Evolutionary conservation across 2,797 vertebrate genomes (phyloP), one percentile per base, ranked within the genome.

Genomic region (Tauraco hartlaubi): DNA sequence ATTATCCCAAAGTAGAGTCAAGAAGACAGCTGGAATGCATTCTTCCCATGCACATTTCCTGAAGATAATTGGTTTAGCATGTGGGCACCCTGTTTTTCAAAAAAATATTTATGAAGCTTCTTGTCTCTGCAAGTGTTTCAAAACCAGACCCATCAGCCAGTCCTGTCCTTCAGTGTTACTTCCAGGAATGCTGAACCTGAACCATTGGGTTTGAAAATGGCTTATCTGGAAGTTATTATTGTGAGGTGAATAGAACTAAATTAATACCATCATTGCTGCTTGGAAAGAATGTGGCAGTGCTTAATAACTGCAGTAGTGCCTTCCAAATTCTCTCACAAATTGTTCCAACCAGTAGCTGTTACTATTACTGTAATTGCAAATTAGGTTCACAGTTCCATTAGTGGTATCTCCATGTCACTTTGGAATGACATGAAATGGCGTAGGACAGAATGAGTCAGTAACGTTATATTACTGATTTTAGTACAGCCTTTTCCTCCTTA

Each of bases 341-440:
- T 63, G 66, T 96, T 93, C 63, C 92, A 97, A 93, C 48, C 73
- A 91, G 92, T 90, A 85, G 66, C 35, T 80, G 61, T 75, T 92
- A 79, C 58, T 88, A n/a, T 79, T 84, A 91, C 71, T 48, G 41
- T 92, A 93, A 96, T 41, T 95, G 91, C 82, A 79, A 84, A 73
- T 75, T 88, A 86, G 22, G 59, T 89, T 92, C 82, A 81, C 52
- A 51, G 35, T 51, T 85, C 39, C 64, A 88, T 95, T 96, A 86
- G 80, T 86, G 80, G 49, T 94, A 96, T 88, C 96, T 95, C 78
- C 95, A 68, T 94, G 62, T 90, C 81, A 85, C 37, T 95, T 92
- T 85, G 66, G 51, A 92, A 94, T 71, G 48, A 88, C 83, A 92
- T 18, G 85, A 71, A 95, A 87, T 71, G 23, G 14, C 5, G 12